Conservation (phyloP, 2,888 invertebrate genomes). For the Trichacis sp. region DNA sequence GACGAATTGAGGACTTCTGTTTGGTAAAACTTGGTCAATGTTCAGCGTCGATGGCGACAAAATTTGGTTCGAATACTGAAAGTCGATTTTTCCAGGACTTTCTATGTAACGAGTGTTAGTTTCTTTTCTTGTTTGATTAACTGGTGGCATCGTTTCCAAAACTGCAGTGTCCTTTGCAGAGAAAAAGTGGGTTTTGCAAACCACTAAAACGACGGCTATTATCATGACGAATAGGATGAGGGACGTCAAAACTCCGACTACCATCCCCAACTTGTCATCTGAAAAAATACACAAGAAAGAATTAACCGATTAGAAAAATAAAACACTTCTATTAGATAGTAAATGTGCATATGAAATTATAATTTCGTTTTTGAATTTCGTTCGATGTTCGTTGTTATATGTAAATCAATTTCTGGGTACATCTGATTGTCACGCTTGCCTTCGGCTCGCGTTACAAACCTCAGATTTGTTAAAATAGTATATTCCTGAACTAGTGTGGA, state of each 20-base stretch:
- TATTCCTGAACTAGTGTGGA: too few species aligned
- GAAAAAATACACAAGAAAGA: too few species aligned
- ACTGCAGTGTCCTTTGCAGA: slow-evolving; percentile 47
- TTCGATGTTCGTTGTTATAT: too few species aligned
- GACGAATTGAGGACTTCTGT: slow-evolving; percentile 53
- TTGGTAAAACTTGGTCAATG: slow-evolving; percentile 46
- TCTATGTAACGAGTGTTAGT: slow-evolving; percentile 41
- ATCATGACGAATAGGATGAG: slow-evolving; percentile 60
- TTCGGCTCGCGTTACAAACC: too few species aligned
- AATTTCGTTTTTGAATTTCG: too few species aligned
- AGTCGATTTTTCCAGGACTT: slow-evolving; percentile 47
- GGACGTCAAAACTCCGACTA: slow-evolving; percentile 63
- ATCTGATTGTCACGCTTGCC: too few species aligned
- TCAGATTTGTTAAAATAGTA: too few species aligned
- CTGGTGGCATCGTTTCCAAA: slow-evolving; percentile 52
- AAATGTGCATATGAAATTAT: too few species aligned
- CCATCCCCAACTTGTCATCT: slow-evolving; percentile 64
- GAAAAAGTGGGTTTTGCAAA: slow-evolving; percentile 58
- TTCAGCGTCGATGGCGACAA: slow-evolving; percentile 26
- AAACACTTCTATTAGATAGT: too few species aligned
- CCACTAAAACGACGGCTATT: slow-evolving; percentile 59
- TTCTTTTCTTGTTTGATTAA: slow-evolving; percentile 26
- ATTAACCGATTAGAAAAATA: too few species aligned
- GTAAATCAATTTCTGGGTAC: too few species aligned
- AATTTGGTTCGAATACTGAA: slow-evolving; percentile 42